These are phyloP conservation scores for Pachyuromys duprasi DNA, from an alignment of 2,797 vertebrate genomes.

Conservation along the genomic window DNA sequence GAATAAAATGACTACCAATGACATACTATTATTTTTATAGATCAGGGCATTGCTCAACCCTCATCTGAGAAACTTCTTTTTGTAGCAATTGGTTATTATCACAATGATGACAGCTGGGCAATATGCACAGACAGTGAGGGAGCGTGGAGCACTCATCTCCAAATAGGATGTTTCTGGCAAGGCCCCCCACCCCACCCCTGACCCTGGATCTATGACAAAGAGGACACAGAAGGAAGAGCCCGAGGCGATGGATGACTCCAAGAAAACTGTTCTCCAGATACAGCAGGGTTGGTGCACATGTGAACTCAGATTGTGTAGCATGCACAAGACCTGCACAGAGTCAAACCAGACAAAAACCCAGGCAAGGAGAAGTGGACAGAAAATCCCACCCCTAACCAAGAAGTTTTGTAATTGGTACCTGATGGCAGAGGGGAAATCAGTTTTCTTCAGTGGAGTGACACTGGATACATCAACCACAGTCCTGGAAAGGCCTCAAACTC, in stretches of 20 bases:
- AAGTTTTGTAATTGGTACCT: not conserved
- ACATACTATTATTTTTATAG: not conserved
- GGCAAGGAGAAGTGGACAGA: not conserved
- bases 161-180: not conserved
- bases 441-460: not conserved
- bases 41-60: too few relatives aligned
- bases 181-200: not conserved
- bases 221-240: not conserved
- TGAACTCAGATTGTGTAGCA: not conserved
- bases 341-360: not conserved
- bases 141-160: not conserved
- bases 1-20: not conserved
- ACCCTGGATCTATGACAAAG: not conserved
- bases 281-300: not conserved
- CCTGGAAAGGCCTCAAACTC: not conserved
- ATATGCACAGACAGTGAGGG: not conserved
- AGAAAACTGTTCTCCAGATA: not conserved
- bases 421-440: not conserved
- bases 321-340: not conserved
- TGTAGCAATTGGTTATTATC: not conserved
- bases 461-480: not conserved
- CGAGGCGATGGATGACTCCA: not conserved
- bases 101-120: not conserved
- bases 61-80: not conserved
- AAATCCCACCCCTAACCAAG: not conserved